Percentiles rank a stretch among this genome's conserved stretches.
phyloP scores from a whole-genome alignment of 1,140 invertebrate species.

The Aphelenchoides fujianensis region DNA sequence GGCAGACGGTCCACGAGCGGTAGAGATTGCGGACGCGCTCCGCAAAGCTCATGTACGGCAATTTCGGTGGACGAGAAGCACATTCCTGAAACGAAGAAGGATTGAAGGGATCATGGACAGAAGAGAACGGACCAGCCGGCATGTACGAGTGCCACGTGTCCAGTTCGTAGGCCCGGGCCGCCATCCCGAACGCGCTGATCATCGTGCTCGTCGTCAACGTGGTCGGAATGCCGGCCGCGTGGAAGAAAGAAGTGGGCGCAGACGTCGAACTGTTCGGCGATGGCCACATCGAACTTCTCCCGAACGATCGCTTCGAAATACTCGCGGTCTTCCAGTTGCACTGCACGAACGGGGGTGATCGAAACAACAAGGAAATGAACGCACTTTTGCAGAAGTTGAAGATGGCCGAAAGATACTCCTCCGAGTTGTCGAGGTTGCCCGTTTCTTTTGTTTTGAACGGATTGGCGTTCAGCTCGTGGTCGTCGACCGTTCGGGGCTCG shows the following conservation, averaged over 20 bases:
- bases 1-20: neutral
- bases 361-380: no score
- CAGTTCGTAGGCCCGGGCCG: constrained; percentile 24
- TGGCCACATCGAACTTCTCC: constrained; percentile 32
- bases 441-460: neutral
- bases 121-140: constrained; percentile 25
- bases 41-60: constrained; percentile 2
- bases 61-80: constrained; percentile 10
- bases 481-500: no score
- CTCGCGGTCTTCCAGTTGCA: constrained; percentile 2
- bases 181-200: constrained; percentile 7
- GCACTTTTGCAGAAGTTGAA: neutral
- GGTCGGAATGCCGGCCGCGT: constrained; percentile 24
- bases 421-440: constrained; percentile 9
- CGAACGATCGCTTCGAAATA: constrained; percentile 2
- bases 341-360: no score
- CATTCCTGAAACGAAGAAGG: neutral
- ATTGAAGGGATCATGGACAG: no score
- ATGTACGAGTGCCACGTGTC: constrained; percentile 31
- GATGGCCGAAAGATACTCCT: neutral
- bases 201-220: constrained; percentile 19
- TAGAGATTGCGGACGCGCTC: constrained; percentile 7
- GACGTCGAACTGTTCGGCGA: constrained; percentile 30
- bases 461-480: neutral
- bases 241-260: constrained; percentile 36